Percentiles rank a stretch among this genome's conserved stretches.
Evolutionary conservation across 2,888 invertebrate genomes (phyloP).

Genomic region (Ctenicera cuprea): DNA sequence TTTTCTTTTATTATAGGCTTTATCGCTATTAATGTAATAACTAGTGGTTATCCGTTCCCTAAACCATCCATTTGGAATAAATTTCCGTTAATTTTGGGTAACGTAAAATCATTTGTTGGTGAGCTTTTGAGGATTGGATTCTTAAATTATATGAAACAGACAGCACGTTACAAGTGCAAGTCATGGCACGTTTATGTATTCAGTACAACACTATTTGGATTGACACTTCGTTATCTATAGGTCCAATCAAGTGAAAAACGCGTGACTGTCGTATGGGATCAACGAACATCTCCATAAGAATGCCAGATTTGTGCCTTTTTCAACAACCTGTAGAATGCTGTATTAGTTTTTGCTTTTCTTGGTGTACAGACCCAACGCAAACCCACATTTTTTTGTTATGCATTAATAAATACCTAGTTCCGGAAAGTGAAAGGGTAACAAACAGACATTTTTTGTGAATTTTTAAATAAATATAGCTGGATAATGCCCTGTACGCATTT

Average conservation of each 20-base stretch:
- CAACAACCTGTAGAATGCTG: slow-evolving; percentile 12
- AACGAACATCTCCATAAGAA: slow-evolving; percentile 40
- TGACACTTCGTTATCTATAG: slow-evolving; percentile 45
- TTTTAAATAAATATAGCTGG: no score
- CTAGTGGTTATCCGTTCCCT: slow-evolving; percentile 22
- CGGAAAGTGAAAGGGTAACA: no score
- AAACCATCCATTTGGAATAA: slow-evolving; percentile 12
- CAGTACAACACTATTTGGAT: slow-evolving; percentile 41
- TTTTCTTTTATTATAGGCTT: slow-evolving; percentile 34
- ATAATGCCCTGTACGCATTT: no score
- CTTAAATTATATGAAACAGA: slow-evolving; percentile 5
- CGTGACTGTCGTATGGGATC: slow-evolving; percentile 44
- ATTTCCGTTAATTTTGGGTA: slow-evolving; percentile 1
- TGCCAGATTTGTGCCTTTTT: slow-evolving; percentile 37
- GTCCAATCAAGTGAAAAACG: slow-evolving; percentile 46
- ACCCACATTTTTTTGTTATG: no score
- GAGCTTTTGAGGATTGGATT: slow-evolving; percentile 17
- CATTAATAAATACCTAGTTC: no score
- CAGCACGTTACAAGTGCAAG: slow-evolving; percentile 27
- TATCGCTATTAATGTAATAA: slow-evolving; percentile 23
- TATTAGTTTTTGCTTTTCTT: not conserved
- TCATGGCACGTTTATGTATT: slow-evolving; percentile 40
- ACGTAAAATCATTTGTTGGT: not conserved
- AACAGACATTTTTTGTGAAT: no score
- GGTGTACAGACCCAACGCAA: no score